Conservation (phyloP, 2,113 vertebrate species). For the Rhineura floridana region DNA sequence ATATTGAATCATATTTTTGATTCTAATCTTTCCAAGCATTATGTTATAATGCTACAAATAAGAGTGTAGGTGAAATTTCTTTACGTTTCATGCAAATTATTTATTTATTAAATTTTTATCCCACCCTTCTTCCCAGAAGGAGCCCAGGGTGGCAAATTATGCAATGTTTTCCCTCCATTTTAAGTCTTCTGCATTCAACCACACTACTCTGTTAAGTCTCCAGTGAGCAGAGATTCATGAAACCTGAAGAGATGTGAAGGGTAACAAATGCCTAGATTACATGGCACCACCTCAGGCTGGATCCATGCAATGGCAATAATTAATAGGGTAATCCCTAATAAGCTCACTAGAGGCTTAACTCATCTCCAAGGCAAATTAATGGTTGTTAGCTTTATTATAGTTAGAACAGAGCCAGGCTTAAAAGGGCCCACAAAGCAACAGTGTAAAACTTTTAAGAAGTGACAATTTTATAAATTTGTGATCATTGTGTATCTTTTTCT, state of each 20-base stretch:
- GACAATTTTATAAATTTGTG: background rate
- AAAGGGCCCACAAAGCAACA: background rate
- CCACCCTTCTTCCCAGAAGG: no score
- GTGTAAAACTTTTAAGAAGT: conserved; percentile 14
- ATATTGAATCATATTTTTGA: background rate
- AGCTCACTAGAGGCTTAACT: background rate
- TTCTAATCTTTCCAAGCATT: background rate
- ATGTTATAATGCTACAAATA: no score
- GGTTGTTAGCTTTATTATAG: background rate
- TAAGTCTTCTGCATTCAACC: background rate
- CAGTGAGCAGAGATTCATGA: background rate
- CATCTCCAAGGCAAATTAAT: background rate
- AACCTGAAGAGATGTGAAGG: background rate
- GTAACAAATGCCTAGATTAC: background rate
- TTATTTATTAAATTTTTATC: no score
- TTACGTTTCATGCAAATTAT: background rate
- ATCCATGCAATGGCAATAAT: conserved; percentile 13
- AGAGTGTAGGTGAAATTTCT: background rate
- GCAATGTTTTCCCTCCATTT: background rate
- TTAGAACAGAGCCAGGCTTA: background rate
- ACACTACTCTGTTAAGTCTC: background rate
- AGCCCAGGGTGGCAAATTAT: background rate
- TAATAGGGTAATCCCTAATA: background rate
- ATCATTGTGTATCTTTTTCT: background rate
- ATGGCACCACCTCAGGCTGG: conserved; percentile 1